These are phyloP conservation scores for Mesoligia furuncula DNA, from an alignment of 2,888 invertebrate species.

Conservation along the genomic window DNA sequence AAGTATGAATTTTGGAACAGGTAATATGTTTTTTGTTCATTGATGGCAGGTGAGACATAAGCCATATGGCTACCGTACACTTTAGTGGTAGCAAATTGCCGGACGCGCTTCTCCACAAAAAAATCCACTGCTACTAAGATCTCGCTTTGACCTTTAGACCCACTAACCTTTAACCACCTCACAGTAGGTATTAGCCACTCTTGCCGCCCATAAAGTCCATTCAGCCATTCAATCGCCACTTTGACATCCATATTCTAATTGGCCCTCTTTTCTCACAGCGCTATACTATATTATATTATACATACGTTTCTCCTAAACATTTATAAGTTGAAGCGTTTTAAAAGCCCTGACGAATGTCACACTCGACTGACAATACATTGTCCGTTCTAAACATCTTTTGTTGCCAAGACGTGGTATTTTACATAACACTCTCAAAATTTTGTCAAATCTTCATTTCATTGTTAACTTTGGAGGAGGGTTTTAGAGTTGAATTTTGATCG, in stretches of 20 bases:
- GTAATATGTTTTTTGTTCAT: neutral
- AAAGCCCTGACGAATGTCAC: conserved; percentile 71
- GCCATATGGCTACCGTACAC: neutral
- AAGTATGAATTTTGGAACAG: too few relatives aligned
- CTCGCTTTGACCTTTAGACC: neutral
- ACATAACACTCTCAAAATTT: conserved; percentile 66
- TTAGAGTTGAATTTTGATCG: conserved; percentile 30
- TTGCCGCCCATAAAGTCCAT: conserved; percentile 10
- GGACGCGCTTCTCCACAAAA: neutral
- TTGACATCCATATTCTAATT: conserved; percentile 47
- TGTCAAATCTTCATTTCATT: neutral
- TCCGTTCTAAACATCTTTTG: conserved; percentile 57
- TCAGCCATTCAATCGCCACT: conserved; percentile 13
- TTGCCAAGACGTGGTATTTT: conserved; percentile 65
- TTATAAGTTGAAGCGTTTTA: conserved; percentile 66
- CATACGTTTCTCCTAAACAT: conserved; percentile 26
- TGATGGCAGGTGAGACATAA: neutral
- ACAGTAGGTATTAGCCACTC: neutral
- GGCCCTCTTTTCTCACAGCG: conserved; percentile 14
- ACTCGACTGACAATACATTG: conserved; percentile 54
- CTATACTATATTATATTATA: neutral
- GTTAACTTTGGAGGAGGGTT: accelerated
- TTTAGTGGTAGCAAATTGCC: too few relatives aligned
- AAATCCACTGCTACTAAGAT: neutral
- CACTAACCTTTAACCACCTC: neutral